Conservation (phyloP, 2,888 invertebrate genomes). For the Zaprionus obscuricornis region DNA sequence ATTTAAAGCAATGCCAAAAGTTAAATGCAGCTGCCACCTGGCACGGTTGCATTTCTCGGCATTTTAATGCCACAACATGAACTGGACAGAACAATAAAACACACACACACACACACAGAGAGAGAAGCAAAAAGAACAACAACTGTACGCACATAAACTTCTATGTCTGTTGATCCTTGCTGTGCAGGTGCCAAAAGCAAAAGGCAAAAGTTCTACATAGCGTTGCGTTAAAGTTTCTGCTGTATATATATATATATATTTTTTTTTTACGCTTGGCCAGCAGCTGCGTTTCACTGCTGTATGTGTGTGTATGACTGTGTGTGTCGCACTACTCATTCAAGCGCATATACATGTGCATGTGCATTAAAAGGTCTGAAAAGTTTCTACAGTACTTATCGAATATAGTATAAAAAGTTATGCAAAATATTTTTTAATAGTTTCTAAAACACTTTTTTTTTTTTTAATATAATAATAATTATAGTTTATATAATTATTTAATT, state of each 20-base stretch:
- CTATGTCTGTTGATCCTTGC: constrained; percentile 47
- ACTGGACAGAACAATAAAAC: constrained; percentile 27
- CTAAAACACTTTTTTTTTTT: neutral
- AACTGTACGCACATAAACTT: constrained; percentile 19
- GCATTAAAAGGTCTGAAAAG: neutral
- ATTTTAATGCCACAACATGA: constrained; percentile 45
- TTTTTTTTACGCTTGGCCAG: too few relatives aligned
- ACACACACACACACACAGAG: constrained; percentile 4
- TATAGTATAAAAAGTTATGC: too few relatives aligned
- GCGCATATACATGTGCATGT: neutral
- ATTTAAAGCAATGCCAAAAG: constrained; percentile 68
- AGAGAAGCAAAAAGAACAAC: constrained; percentile 11
- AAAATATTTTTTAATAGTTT: too few relatives aligned
- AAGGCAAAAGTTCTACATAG: constrained; percentile 39
- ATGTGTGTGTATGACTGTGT: neutral
- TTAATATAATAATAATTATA: neutral
- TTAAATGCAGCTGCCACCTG: constrained; percentile 77
- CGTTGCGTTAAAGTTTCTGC: constrained; percentile 57
- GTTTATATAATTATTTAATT: neutral
- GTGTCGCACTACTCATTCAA: constrained; percentile 1
- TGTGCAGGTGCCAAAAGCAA: constrained; percentile 56
- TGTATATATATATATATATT: constrained; percentile 58
- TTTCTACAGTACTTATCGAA: constrained; percentile 9
- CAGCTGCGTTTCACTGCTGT: constrained; percentile 8
- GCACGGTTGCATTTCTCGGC: constrained; percentile 26